Conservation (phyloP, 37 sponge, comb jelly and placozoan species). For the Eunapius fragilis region DNA sequence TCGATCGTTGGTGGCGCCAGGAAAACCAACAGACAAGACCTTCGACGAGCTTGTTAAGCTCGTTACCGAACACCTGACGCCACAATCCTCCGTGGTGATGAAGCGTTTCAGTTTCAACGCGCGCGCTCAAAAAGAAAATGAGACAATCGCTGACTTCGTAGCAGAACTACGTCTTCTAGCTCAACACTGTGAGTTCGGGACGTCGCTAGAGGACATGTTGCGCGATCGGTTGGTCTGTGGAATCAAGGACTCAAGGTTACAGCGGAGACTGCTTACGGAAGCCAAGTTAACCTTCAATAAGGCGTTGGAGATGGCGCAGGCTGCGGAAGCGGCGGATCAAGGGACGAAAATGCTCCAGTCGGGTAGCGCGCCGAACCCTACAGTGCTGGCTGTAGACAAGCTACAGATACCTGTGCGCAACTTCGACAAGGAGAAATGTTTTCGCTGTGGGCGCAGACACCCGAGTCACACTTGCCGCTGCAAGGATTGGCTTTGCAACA, state of each 20-base stretch:
- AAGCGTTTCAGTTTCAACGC: slow-evolving; percentile 35
- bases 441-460: background rate
- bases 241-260: slow-evolving; percentile 2
- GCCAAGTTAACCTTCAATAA: slow-evolving; percentile 1
- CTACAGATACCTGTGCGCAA: background rate
- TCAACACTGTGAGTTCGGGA: slow-evolving; percentile 30
- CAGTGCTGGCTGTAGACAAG: background rate
- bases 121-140: slow-evolving; percentile 17
- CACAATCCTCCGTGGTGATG: slow-evolving; percentile 15
- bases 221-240: slow-evolving; percentile 49
- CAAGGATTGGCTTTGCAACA: background rate
- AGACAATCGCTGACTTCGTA: slow-evolving; percentile 35
- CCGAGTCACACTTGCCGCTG: background rate
- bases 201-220: slow-evolving; percentile 20
- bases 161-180: slow-evolving; percentile 23
- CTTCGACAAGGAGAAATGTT: background rate
- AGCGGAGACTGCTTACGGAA: slow-evolving; percentile 15
- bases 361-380: background rate
- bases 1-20: slow-evolving; percentile 3
- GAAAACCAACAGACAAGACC: slow-evolving; percentile 34
- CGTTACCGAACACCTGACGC: slow-evolving; percentile 26
- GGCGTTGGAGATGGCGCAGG: slow-evolving; percentile 22
- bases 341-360: background rate
- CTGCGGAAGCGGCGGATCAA: slow-evolving; percentile 27
- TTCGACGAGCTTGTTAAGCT: slow-evolving; percentile 17